Evolutionary conservation across 2,797 vertebrate species (phyloP).

Genomic region (Balearica regulorum): DNA sequence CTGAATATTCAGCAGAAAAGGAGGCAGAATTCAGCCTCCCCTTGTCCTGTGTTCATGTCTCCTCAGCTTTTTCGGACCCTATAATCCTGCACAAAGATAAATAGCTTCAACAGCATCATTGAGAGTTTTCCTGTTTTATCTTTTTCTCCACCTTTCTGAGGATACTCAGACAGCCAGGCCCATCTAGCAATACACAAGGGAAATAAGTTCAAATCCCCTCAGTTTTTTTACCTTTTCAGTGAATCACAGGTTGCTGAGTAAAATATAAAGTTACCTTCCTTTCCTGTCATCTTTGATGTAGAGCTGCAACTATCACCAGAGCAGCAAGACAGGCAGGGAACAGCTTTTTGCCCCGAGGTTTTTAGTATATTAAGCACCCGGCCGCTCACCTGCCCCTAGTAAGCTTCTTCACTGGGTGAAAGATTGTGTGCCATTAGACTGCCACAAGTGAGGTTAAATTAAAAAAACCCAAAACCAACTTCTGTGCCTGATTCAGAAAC

Average conservation of each 20-base stretch:
- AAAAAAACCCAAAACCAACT: neutral
- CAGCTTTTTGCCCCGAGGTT: accelerated
- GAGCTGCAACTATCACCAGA: neutral
- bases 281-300: too few species aligned
- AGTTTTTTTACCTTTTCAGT: neutral
- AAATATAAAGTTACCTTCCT: neutral
- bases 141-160: neutral
- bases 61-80: neutral
- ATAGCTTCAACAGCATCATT: neutral
- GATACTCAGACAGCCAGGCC: neutral
- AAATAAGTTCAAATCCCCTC: neutral
- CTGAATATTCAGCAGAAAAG: neutral
- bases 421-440: neutral
- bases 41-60: neutral
- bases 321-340: neutral
- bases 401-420: neutral
- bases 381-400: neutral
- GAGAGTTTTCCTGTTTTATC: neutral
- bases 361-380: neutral
- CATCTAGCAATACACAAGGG: neutral
- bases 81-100: neutral
- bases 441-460: neutral
- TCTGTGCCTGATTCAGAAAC: neutral
- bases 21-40: neutral
- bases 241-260: neutral